Evolutionary conservation across 2,888 invertebrate species (phyloP), one percentile per base, ranked within the genome.

Genomic region (Cyclophora punctaria): DNA sequence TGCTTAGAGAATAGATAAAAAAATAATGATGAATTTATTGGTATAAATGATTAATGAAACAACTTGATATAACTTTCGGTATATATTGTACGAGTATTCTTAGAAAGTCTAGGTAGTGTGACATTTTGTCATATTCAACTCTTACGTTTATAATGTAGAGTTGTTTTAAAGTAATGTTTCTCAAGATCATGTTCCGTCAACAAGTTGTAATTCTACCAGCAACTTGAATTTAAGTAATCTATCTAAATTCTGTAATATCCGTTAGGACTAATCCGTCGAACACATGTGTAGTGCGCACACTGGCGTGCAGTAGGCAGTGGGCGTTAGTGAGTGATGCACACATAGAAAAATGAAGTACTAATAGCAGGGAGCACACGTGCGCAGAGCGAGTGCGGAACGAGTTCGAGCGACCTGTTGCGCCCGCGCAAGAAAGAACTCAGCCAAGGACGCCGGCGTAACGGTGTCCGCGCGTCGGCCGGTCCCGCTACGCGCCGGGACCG

Each of bases 401-500:
- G 86, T 85, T 78, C 78, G 75, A 74, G 64, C 78, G 81, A 81
- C 81, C 84, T 85, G 85, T 83, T 81, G 83, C 78, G 80, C 75
- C 75, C 76, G 78, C 72, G 80, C 80, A 76, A 82, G 83, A 83
- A 83, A 87, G 84, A 87, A 87, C 86, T 87, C 87, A 88, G 87
- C 87, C 87, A 88, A 88, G 87, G 87, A 87, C 87, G 87, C 84
- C 75, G 75, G 74, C 75, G 81, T 88, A 88, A 88, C 87, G 87
- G 87, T 82, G 67, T 71, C 63, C 63, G 63, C 56, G 66, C 64
- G 64, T 55, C 60, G 62, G 57, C 54, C 51, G 50, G 53, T 73
- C 75, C 77, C 76, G 71, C 71, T 76, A 75, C 64, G 50, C 63
- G 47, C 52, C 56, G 46, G 49, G 49, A 46, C 62, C 57, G 20